A percentile compares a stretch with the other conserved stretches of the same genome.
Conservation (phyloP, 2,888 invertebrate species). For the Glaucopsyche alexis region DNA sequence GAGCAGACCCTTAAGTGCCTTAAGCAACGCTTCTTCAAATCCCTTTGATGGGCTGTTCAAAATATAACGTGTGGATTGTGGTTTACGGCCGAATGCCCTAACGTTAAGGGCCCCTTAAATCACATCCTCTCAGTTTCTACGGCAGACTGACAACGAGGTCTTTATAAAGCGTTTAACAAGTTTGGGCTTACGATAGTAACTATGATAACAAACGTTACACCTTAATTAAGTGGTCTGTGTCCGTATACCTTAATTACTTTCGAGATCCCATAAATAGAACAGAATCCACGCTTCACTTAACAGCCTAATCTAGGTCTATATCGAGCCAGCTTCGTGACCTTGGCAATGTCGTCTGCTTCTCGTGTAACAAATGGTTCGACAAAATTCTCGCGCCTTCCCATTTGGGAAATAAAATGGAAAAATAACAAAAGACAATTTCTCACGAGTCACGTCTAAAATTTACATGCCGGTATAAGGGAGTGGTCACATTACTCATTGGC, state of each 20-base stretch:
- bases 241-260: not conserved
- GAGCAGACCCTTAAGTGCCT: too few relatives aligned
- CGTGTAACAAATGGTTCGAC: not conserved
- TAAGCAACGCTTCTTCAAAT: too few relatives aligned
- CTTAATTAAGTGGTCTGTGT: too few relatives aligned
- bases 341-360: conserved; percentile 4
- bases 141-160: too few relatives aligned
- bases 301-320: conserved; percentile 4
- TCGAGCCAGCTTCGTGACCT: conserved; percentile 11
- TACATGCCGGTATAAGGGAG: not conserved
- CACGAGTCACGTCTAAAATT: conserved; percentile 6
- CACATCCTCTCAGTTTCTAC: too few relatives aligned
- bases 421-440: conserved; percentile 8
- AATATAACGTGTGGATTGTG: too few relatives aligned
- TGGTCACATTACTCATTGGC: not conserved
- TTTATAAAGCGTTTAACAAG: too few relatives aligned
- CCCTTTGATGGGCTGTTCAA: too few relatives aligned
- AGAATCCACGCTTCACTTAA: not conserved
- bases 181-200: too few relatives aligned
- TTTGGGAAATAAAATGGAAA: not conserved
- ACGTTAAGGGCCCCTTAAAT: too few relatives aligned
- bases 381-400: conserved; percentile 2
- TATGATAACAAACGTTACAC: too few relatives aligned
- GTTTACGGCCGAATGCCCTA: too few relatives aligned
- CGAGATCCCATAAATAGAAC: conserved; percentile 1